phyloP scores from a whole-genome alignment of 2,113 vertebrate species.

The Mesoclemmys tuberculata region DNA sequence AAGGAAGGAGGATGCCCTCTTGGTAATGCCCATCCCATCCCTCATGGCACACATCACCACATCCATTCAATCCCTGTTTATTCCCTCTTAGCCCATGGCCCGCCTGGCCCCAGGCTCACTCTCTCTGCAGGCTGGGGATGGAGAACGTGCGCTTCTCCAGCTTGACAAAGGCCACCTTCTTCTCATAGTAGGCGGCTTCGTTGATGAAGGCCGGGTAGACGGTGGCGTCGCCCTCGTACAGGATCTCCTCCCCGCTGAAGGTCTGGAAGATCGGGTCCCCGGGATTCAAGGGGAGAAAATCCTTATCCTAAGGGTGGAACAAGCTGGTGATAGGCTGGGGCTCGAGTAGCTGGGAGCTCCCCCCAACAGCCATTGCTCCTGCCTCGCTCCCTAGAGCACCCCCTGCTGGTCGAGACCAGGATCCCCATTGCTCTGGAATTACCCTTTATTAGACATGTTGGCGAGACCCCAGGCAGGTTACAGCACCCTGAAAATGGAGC shows the following conservation, averaged over 20 bases:
- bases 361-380: too few relatives aligned
- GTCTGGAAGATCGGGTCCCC: slow-evolving; percentile 62
- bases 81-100: not conserved
- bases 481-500: not conserved
- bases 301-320: slow-evolving; percentile 49
- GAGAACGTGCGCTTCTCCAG: slow-evolving; percentile 1
- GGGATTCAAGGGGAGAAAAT: slow-evolving; percentile 41
- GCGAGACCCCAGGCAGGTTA: not conserved
- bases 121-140: slow-evolving; percentile 22
- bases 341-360: not conserved
- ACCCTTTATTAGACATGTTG: not conserved
- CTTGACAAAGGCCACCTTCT: slow-evolving; percentile 40
- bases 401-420: not conserved
- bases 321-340: not conserved
- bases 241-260: slow-evolving; percentile 40
- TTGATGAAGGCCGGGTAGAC: slow-evolving; percentile 66
- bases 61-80: not conserved
- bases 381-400: too few relatives aligned
- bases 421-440: not conserved
- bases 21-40: not conserved
- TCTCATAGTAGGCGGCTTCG: slow-evolving; percentile 68
- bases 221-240: not conserved
- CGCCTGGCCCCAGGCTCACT: not conserved
- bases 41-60: not conserved
- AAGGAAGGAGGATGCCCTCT: not conserved